Percentiles rank a stretch among this genome's conserved stretches.
Evolutionary conservation across 2,888 invertebrate genomes (phyloP).

Genomic region (Lordiphosa fenestrarum): DNA sequence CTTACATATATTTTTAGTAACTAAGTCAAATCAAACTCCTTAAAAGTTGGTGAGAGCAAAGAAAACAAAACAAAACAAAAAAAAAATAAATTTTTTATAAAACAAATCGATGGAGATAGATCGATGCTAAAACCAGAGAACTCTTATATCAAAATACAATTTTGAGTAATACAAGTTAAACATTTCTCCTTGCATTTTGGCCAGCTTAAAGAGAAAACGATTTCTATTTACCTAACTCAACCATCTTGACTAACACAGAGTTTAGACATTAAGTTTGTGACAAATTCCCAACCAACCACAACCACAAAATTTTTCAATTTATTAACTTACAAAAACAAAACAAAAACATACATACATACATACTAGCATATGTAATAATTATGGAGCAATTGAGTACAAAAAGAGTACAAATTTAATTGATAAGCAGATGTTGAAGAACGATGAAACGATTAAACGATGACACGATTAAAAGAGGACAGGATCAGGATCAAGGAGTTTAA

Average conservation of each 20-base stretch:
- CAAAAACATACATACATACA: conserved; percentile 20
- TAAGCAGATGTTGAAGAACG: conserved; percentile 57
- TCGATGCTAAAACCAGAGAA: conserved; percentile 43
- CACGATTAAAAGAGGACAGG: conserved; percentile 21
- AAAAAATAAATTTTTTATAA: conserved; percentile 39
- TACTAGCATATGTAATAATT: conserved; percentile 66
- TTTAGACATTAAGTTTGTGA: conserved; percentile 51
- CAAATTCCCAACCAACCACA: conserved; percentile 25
- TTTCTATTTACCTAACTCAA: neutral
- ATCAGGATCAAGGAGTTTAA: conserved; percentile 12
- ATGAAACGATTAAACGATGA: conserved; percentile 27
- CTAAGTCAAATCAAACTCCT: conserved; percentile 29
- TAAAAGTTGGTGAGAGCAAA: neutral
- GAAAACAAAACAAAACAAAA: conserved; percentile 4
- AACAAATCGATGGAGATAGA: conserved; percentile 40
- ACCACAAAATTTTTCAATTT: conserved; percentile 9
- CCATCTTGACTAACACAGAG: conserved; percentile 23
- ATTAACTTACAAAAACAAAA: neutral
- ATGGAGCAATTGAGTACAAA: conserved; percentile 78
- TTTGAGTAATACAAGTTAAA: conserved; percentile 53
- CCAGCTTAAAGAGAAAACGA: too few relatives aligned
- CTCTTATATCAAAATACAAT: conserved; percentile 75
- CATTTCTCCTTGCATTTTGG: too few relatives aligned
- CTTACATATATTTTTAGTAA: conserved; percentile 49
- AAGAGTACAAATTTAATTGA: conserved; percentile 76